A percentile compares a stretch with the other conserved stretches of the same genome.
phyloP scores from a whole-genome alignment of 1,140 invertebrate genomes.

The Drosophila auraria region DNA sequence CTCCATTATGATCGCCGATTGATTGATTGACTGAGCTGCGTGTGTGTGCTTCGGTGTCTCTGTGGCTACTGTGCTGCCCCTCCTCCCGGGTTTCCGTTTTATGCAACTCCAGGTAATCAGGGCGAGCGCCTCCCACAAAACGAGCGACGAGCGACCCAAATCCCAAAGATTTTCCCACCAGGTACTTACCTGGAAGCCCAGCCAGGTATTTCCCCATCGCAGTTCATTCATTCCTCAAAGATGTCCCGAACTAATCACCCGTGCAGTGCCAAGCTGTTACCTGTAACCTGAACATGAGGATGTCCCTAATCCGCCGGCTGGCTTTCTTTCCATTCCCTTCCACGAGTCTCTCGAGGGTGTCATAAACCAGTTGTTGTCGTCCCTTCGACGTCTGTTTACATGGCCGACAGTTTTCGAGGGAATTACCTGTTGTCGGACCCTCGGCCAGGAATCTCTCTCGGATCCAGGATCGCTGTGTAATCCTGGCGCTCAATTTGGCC shows the following conservation, averaged over 20 bases:
- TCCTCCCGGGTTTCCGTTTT: slow-evolving; percentile 59
- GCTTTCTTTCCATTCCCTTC: slow-evolving; percentile 30
- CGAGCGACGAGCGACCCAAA: slow-evolving; percentile 5
- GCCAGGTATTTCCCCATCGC: slow-evolving; percentile 68
- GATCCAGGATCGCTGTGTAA: slow-evolving; percentile 38
- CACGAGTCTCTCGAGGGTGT: slow-evolving; percentile 45
- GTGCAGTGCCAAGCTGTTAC: slow-evolving; percentile 19
- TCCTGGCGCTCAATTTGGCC: slow-evolving; percentile 74
- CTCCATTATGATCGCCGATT: slow-evolving; percentile 41
- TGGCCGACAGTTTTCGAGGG: slow-evolving; percentile 34
- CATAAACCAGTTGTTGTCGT: slow-evolving; percentile 80
- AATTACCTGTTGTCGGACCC: slow-evolving; percentile 51
- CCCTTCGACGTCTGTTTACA: slow-evolving; percentile 51
- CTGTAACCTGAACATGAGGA: slow-evolving; percentile 25
- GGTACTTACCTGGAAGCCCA: slow-evolving; percentile 25
- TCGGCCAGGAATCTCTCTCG: slow-evolving; percentile 48
- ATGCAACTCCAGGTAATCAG: slow-evolving; percentile 75
- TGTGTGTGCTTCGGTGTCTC: slow-evolving; percentile 53
- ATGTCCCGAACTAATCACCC: slow-evolving; percentile 60
- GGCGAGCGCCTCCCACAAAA: slow-evolving; percentile 20
- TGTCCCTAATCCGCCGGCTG: slow-evolving; percentile 70
- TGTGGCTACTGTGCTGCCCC: slow-evolving; percentile 63
- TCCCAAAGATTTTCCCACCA: slow-evolving; percentile 54
- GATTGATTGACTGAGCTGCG: slow-evolving; percentile 3
- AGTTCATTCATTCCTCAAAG: slow-evolving; percentile 69